Evolutionary conservation across 2,113 vertebrate genomes (phyloP).

Genomic region (Xenopus borealis): DNA sequence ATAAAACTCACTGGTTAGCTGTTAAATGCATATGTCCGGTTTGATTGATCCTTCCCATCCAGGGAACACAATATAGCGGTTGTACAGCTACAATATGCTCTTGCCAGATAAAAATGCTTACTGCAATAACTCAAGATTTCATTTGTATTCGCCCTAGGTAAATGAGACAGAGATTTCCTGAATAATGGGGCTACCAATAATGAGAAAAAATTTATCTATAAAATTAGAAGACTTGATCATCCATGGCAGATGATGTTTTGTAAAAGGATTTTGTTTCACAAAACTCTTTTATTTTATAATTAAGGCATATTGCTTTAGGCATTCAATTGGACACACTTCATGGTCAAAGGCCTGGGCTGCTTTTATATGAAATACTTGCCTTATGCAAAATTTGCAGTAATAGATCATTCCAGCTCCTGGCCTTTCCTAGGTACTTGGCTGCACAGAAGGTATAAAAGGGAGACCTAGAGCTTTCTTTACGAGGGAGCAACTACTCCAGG

Average conservation of each 20-base stretch:
- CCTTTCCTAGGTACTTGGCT: not conserved
- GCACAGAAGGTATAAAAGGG: too few species aligned
- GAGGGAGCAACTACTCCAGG: too few species aligned
- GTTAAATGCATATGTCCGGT: not conserved
- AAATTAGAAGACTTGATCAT: conserved; percentile 14
- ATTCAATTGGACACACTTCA: not conserved
- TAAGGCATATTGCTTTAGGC: not conserved
- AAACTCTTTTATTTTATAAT: conserved; percentile 3
- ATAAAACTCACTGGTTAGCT: not conserved
- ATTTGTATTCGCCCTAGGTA: not conserved
- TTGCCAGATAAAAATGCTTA: conserved; percentile 13
- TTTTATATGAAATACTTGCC: not conserved
- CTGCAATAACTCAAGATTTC: not conserved
- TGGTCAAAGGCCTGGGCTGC: not conserved
- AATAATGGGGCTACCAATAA: conserved; percentile 5
- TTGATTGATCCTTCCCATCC: not conserved
- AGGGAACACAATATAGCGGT: not conserved
- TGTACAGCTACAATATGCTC: conserved; percentile 5
- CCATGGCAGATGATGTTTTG: conserved; percentile 4
- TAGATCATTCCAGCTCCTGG: not conserved
- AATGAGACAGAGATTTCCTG: conserved; percentile 1
- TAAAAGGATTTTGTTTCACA: not conserved
- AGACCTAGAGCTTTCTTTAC: too few species aligned
- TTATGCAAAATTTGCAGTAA: not conserved
- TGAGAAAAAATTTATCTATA: not conserved